These are phyloP conservation scores for Xenotilapia caudafasciata DNA, from an alignment of 2,113 vertebrate species.

Conservation along the genomic window DNA sequence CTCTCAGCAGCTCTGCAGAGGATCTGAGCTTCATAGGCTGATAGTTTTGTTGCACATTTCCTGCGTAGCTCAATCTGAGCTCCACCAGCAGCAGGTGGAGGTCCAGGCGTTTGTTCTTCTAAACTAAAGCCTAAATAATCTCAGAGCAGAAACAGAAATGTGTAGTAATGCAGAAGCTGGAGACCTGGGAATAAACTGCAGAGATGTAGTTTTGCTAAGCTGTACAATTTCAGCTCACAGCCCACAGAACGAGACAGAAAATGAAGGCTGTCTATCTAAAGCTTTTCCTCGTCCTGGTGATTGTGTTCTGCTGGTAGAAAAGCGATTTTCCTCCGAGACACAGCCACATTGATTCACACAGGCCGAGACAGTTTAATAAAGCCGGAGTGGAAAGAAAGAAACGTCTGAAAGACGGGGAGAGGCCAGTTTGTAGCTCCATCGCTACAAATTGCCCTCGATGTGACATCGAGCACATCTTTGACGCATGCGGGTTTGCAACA, in stretches of 20 bases:
- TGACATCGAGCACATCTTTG: not conserved
- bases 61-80: not conserved
- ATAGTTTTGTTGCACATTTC: not conserved
- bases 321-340: not conserved
- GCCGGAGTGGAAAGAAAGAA: not conserved
- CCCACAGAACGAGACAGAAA: not conserved
- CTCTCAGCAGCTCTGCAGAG: not conserved
- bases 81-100: not conserved
- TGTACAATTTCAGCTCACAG: not conserved
- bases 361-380: not conserved
- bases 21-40: not conserved
- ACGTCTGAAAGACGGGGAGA: not conserved
- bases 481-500: not conserved
- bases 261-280: not conserved
- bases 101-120: not conserved
- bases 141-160: not conserved
- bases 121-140: accelerated
- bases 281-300: not conserved
- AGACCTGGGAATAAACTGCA: accelerated
- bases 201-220: not conserved
- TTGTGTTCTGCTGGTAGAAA: not conserved
- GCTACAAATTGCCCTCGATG: not conserved
- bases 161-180: not conserved
- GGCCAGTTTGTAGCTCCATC: not conserved
- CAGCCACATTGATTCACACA: not conserved